Percentiles rank a stretch among this genome's conserved stretches.
These are phyloP conservation scores for Andinoacara biseriatus DNA, from an alignment of 2,113 vertebrate species.

Conservation along the genomic window DNA sequence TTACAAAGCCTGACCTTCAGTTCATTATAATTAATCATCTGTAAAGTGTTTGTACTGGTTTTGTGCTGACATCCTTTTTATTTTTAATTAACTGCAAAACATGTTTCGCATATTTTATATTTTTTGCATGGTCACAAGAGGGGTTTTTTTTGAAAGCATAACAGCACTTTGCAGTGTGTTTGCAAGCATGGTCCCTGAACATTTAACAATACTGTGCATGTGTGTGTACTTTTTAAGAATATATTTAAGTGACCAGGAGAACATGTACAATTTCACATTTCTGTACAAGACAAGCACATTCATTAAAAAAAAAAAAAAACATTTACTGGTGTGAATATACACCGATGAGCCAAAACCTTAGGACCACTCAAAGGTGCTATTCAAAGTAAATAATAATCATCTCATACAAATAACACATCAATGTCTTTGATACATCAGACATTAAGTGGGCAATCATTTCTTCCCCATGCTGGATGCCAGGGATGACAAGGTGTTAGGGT, in stretches of 20 bases:
- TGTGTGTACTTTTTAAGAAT: background rate
- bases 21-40: constrained; percentile 14
- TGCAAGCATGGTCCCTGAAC: background rate
- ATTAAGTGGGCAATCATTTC: constrained; percentile 3
- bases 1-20: constrained; percentile 1
- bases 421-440: background rate
- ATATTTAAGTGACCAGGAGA: background rate
- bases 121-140: constrained; percentile 1
- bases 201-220: background rate
- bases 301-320: background rate
- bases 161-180: background rate
- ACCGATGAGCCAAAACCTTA: background rate
- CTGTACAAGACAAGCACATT: background rate
- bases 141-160: background rate
- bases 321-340: background rate
- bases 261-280: background rate
- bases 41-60: background rate
- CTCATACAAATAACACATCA: background rate
- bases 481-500: background rate
- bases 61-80: constrained; percentile 16
- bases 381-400: background rate
- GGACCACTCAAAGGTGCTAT: background rate
- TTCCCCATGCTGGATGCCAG: background rate
- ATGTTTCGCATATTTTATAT: constrained; percentile 16
- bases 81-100: constrained; percentile 20